Conservation (phyloP, 2,888 invertebrate genomes). For the Drosophila trichaetosa region DNA sequence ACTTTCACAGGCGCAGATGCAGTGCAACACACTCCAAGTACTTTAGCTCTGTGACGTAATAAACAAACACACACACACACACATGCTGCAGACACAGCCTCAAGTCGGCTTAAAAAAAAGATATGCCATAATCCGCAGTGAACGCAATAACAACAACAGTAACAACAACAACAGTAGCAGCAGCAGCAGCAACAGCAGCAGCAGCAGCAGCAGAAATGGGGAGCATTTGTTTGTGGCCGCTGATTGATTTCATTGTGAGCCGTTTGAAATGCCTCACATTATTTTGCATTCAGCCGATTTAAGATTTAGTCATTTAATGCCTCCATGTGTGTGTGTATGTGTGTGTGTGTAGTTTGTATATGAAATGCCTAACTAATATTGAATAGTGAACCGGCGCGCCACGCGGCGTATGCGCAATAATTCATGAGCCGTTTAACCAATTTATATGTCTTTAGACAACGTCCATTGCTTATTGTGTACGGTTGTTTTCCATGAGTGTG, state of each 20-base stretch:
- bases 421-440: conserved; percentile 76
- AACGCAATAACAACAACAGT: conserved; percentile 52
- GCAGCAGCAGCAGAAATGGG: conserved; percentile 33
- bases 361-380: conserved; percentile 65
- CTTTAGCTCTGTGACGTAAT: conserved; percentile 63
- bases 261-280: conserved; percentile 61
- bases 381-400: conserved; percentile 61
- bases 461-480: conserved; percentile 42
- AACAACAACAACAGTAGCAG: conserved; percentile 33
- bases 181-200: conserved; percentile 32
- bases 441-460: conserved; percentile 60
- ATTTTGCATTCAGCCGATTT: conserved; percentile 71
- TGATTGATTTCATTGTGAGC: conserved; percentile 73
- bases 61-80: conserved; percentile 19
- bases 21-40: conserved; percentile 69
- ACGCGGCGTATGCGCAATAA: conserved; percentile 76
- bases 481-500: conserved; percentile 48
- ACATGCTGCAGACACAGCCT: conserved; percentile 48
- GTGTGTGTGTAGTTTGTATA: conserved; percentile 22
- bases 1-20: conserved; percentile 74
- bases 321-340: conserved; percentile 7
- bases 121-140: conserved; percentile 68
- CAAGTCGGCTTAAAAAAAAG: conserved; percentile 49
- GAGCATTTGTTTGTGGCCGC: conserved; percentile 40
- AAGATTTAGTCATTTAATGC: conserved; percentile 54